Percentiles rank a stretch among this genome's conserved stretches.
Evolutionary conservation across 2,888 invertebrate genomes (phyloP).

Genomic region (Drosophila macrospina): DNA sequence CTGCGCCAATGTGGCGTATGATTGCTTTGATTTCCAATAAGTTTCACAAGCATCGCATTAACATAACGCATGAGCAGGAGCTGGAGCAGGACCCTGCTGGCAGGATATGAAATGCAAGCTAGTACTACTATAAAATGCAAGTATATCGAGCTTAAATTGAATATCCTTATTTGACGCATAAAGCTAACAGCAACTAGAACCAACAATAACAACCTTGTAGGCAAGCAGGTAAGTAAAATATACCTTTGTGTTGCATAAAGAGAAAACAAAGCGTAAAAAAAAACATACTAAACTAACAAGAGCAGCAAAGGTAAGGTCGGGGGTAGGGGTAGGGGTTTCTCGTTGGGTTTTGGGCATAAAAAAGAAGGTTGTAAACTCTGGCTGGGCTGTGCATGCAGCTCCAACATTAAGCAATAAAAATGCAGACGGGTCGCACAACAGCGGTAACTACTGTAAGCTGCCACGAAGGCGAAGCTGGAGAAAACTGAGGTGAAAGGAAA

Average conservation of each 20-base stretch:
- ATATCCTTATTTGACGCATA: slow-evolving; percentile 66
- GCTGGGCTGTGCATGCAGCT: slow-evolving; percentile 17
- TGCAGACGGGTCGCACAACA: slow-evolving; percentile 28
- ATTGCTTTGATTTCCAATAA: slow-evolving; percentile 67
- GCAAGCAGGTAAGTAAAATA: slow-evolving; percentile 50
- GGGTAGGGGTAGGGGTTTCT: too few relatives aligned
- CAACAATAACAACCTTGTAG: slow-evolving; percentile 45
- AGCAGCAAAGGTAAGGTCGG: neutral
- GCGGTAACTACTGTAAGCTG: slow-evolving; percentile 25
- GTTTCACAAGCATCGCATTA: slow-evolving; percentile 59
- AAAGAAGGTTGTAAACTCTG: slow-evolving; percentile 35
- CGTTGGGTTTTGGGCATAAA: slow-evolving; percentile 6
- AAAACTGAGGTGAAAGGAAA: slow-evolving; percentile 24
- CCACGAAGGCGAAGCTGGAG: slow-evolving; percentile 8
- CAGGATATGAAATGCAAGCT: slow-evolving; percentile 13
- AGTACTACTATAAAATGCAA: slow-evolving; percentile 47
- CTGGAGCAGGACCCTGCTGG: neutral
- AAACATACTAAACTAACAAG: slow-evolving; percentile 31
- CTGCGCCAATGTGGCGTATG: slow-evolving; percentile 51
- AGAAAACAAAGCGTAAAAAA: slow-evolving; percentile 43
- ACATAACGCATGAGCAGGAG: slow-evolving; percentile 45
- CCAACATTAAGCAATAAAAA: slow-evolving; percentile 63
- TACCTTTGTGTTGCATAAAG: slow-evolving; percentile 59
- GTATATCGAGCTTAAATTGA: slow-evolving; percentile 66
- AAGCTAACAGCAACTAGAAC: slow-evolving; percentile 31